phyloP scores from a whole-genome alignment of 1,140 invertebrate genomes.

The Lysiphlebus fabarum region DNA sequence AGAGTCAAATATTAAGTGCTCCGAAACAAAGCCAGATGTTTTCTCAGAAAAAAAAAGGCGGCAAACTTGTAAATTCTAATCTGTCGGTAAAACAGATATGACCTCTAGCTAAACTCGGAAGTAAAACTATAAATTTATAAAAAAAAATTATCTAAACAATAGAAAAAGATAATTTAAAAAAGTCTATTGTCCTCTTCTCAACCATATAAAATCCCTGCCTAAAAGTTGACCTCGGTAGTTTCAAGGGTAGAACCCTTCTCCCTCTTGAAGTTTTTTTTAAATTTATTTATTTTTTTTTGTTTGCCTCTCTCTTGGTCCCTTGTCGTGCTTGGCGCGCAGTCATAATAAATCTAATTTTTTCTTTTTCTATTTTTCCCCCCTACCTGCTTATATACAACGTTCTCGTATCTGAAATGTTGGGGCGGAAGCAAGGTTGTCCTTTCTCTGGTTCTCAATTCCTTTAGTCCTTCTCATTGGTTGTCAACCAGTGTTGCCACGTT shows the following conservation, averaged over 20 bases:
- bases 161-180: background rate
- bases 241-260: conserved; percentile 51
- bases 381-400: conserved; percentile 2
- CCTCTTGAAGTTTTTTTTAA: conserved; percentile 23
- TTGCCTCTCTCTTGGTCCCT: conserved; percentile 24
- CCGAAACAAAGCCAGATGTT: too few relatives aligned
- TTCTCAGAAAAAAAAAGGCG: too few relatives aligned
- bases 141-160: conserved; percentile 3
- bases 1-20: too few relatives aligned
- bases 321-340: conserved; percentile 1
- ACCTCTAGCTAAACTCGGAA: too few relatives aligned
- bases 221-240: conserved; percentile 56
- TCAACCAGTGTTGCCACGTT: conserved; percentile 25
- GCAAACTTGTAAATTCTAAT: too few relatives aligned
- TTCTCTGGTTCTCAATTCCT: conserved; percentile 22
- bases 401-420: conserved; percentile 2
- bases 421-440: conserved; percentile 17
- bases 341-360: conserved; percentile 4
- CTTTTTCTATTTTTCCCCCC: conserved; percentile 2
- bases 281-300: conserved; percentile 17
- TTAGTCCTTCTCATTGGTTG: conserved; percentile 24
- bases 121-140: too few relatives aligned
- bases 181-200: conserved; percentile 28
- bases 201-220: conserved; percentile 39
- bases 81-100: too few relatives aligned